These are phyloP conservation scores for Diabrotica virgifera DNA, from an alignment of 1,140 invertebrate genomes.

Conservation along the genomic window DNA sequence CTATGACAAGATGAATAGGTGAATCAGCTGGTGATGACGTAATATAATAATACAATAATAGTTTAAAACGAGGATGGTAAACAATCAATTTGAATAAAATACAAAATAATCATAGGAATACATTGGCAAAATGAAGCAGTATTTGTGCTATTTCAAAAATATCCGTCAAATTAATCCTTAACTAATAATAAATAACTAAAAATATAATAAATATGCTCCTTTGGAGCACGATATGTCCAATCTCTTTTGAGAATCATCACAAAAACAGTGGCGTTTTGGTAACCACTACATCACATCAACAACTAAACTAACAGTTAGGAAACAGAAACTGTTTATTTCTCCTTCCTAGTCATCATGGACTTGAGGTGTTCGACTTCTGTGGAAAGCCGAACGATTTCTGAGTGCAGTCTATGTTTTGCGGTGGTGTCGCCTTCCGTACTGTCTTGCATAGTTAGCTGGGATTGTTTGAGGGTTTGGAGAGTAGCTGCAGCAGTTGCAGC, in stretches of 20 bases:
- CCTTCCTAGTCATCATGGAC: constrained; percentile 53
- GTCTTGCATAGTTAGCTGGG: constrained; percentile 49
- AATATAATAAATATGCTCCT: constrained; percentile 46
- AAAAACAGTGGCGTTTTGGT: constrained; percentile 24
- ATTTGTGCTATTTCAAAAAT: constrained; percentile 33
- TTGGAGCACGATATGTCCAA: constrained; percentile 36
- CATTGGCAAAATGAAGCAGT: constrained; percentile 40
- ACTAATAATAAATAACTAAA: constrained; percentile 45
- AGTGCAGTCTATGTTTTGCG: constrained; percentile 73
- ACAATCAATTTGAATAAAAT: no score
- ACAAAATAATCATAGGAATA: constrained; percentile 37
- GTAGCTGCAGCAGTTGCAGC: constrained; percentile 44
- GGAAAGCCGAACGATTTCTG: constrained; percentile 81
- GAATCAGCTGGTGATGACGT: constrained; percentile 31
- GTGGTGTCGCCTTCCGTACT: constrained; percentile 53
- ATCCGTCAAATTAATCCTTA: constrained; percentile 25
- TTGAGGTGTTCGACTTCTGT: constrained; percentile 90
- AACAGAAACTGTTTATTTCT: constrained; percentile 29
- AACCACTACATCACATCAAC: constrained; percentile 20
- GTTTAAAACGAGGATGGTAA: no score
- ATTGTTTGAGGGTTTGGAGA: constrained; percentile 47
- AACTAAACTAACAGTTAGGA: constrained; percentile 28
- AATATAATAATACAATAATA: neutral
- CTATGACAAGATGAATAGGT: constrained; percentile 36
- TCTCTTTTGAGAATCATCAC: constrained; percentile 32